Evolutionary conservation across 2,797 vertebrate genomes (phyloP).

Genomic region (Sardinella longiceps): DNA sequence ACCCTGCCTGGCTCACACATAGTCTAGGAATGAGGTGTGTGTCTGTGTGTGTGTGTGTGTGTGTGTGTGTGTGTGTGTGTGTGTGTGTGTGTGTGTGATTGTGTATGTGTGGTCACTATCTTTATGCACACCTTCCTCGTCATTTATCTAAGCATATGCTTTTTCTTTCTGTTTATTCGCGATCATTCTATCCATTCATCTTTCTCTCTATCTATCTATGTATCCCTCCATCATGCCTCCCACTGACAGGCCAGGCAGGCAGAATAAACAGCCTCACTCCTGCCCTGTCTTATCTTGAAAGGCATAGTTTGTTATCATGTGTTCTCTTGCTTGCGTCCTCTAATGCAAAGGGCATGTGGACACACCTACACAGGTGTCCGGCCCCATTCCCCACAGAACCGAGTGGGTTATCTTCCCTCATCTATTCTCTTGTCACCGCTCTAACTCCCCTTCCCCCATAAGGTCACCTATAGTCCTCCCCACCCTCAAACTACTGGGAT

Average conservation of each 20-base stretch:
- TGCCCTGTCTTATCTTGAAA: slow-evolving; percentile 2
- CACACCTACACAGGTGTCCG: slow-evolving; percentile 9
- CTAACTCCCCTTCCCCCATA: not conserved
- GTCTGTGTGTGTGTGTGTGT: not conserved
- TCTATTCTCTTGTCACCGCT: not conserved
- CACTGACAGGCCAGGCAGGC: not conserved
- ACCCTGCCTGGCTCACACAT: not conserved
- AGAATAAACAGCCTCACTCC: slow-evolving; percentile 10
- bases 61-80: not conserved
- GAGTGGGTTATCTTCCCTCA: not conserved
- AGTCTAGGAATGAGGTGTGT: not conserved
- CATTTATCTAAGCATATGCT: slow-evolving; percentile 6
- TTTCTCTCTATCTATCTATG: slow-evolving; percentile 11
- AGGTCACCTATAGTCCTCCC: too few species aligned
- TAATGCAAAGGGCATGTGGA: slow-evolving; percentile 6
- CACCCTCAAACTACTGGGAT: too few species aligned
- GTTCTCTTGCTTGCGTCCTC: not conserved
- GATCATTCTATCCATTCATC: slow-evolving; percentile 14
- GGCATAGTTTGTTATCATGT: not conserved
- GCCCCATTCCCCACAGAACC: not conserved
- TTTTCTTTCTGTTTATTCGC: not conserved
- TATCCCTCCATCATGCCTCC: not conserved
- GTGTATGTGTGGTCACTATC: not conserved
- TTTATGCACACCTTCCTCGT: not conserved
- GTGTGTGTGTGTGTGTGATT: not conserved